phyloP scores from a whole-genome alignment of 2,797 vertebrate species.

The Anomalospiza imberbis region DNA sequence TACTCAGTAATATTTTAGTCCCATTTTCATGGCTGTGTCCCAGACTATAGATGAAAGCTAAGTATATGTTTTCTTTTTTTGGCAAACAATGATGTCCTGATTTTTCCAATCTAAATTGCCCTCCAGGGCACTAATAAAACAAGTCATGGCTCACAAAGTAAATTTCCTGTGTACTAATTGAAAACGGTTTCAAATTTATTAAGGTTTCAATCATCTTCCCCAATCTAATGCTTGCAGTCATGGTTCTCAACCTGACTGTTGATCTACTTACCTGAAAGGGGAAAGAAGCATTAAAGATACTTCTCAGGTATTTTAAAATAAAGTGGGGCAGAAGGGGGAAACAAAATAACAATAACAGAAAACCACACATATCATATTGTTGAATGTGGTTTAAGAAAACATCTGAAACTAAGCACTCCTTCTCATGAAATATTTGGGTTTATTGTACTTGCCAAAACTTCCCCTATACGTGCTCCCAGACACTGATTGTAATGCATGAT shows the following conservation, averaged over 20 bases:
- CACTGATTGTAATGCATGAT: not conserved
- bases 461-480: not conserved
- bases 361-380: not conserved
- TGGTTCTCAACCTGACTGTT: not conserved
- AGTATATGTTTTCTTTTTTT: slow-evolving; percentile 56
- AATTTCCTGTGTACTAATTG: slow-evolving; percentile 67
- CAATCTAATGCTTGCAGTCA: slow-evolving; percentile 7
- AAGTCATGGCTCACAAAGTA: slow-evolving; percentile 54
- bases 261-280: slow-evolving; percentile 20
- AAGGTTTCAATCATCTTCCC: slow-evolving; percentile 39
- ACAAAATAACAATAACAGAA: not conserved
- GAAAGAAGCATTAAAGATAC: not conserved
- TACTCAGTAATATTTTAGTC: slow-evolving; percentile 17
- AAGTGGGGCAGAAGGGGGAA: fast-evolving
- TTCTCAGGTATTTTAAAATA: not conserved
- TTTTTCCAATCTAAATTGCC: slow-evolving; percentile 61
- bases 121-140: slow-evolving; percentile 59
- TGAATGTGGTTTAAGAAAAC: not conserved
- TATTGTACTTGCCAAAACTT: not conserved
- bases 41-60: slow-evolving; percentile 20
- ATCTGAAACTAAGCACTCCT: not conserved
- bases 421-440: not conserved
- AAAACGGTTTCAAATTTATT: slow-evolving; percentile 61
- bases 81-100: slow-evolving; percentile 50
- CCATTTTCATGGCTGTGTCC: slow-evolving; percentile 17